Conservation (phyloP, 1,140 invertebrate genomes). For the Tribolium madens region DNA sequence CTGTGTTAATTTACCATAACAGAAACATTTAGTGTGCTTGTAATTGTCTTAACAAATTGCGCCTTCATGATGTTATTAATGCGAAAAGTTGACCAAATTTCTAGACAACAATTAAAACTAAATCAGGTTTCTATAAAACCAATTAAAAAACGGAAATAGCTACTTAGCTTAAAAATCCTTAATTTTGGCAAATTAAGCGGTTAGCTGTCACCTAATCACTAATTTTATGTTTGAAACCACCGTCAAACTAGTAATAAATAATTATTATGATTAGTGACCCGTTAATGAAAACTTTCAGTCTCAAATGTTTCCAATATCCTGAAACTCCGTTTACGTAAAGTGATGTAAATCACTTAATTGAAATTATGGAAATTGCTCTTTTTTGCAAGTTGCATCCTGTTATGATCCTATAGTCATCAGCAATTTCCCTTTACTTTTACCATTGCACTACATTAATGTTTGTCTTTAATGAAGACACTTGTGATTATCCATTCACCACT, state of each 20-base stretch:
- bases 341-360: background rate
- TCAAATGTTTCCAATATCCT: background rate
- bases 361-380: background rate
- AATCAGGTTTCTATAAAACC: too few species aligned
- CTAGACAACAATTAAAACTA: too few species aligned
- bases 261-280: background rate
- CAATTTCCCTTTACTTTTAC: slow-evolving; percentile 16
- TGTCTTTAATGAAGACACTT: slow-evolving; percentile 9
- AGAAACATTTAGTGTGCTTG: background rate
- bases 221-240: background rate
- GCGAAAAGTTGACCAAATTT: too few species aligned
- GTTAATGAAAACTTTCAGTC: background rate
- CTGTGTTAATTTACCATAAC: background rate
- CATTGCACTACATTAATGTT: slow-evolving; percentile 7
- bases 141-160: too few species aligned
- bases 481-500: slow-evolving; percentile 13
- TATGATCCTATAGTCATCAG: background rate
- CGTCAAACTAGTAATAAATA: background rate
- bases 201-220: background rate
- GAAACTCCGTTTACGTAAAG: background rate
- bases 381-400: background rate
- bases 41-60: background rate
- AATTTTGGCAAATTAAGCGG: background rate
- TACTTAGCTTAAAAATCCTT: too few species aligned
- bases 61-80: background rate